These are phyloP conservation scores for Larimichthys polyactis DNA, from an alignment of 2,113 vertebrate species.

Conservation along the genomic window DNA sequence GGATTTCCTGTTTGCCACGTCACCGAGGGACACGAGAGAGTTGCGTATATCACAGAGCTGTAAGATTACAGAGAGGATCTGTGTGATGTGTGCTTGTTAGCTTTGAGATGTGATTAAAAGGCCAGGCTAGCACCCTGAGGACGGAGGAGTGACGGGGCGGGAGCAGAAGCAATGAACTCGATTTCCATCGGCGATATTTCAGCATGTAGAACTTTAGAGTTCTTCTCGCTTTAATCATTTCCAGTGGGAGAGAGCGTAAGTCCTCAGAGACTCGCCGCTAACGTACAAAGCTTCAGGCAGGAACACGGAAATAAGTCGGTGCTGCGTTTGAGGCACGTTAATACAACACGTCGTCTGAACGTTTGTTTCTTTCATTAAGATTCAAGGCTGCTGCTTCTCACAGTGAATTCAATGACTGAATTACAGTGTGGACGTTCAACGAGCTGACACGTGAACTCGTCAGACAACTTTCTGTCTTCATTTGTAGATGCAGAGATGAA, in stretches of 20 bases:
- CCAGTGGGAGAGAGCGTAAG: not conserved
- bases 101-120: constrained; percentile 50
- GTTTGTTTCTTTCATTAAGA: too few species aligned
- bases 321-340: not conserved
- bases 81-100: constrained; percentile 41
- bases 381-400: too few species aligned
- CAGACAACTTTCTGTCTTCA: too few species aligned
- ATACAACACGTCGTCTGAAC: too few species aligned
- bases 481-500: too few species aligned
- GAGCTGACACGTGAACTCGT: too few species aligned
- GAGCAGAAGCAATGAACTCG: constrained; percentile 15
- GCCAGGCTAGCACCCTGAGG: constrained; percentile 12
- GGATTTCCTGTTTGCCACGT: not conserved
- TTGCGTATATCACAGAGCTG: constrained; percentile 4
- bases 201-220: not conserved
- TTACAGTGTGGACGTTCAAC: too few species aligned
- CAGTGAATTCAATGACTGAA: too few species aligned
- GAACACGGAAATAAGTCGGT: not conserved
- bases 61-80: constrained; percentile 22
- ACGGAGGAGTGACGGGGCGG: not conserved
- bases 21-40: not conserved
- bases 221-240: not conserved
- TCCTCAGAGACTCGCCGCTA: constrained; percentile 3
- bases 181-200: constrained; percentile 6
- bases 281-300: constrained; percentile 9